Evolutionary conservation across 2,113 vertebrate species (phyloP).

Genomic region (Odontophorus gujanensis): DNA sequence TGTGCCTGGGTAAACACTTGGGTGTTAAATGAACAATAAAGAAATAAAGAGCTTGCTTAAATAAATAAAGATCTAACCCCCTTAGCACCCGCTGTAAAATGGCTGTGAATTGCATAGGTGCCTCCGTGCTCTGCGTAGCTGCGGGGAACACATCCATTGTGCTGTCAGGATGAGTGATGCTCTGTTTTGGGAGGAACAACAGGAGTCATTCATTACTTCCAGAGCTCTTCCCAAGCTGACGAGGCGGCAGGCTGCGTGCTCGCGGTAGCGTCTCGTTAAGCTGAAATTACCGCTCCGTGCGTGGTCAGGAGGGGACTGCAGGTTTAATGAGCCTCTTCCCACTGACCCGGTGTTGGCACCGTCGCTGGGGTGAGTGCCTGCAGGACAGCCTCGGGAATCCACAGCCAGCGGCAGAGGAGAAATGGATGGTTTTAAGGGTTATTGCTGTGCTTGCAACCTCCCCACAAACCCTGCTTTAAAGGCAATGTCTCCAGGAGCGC

Average conservation of each 20-base stretch:
- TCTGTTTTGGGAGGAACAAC: conserved; percentile 52
- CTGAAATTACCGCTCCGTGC: background rate
- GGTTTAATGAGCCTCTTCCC: background rate
- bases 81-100: background rate
- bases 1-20: background rate
- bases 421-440: background rate
- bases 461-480: background rate
- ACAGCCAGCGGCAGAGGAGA: background rate
- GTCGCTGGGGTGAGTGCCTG: fast-evolving
- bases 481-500: background rate
- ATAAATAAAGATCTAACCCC: background rate
- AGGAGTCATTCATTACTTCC: conserved; percentile 49
- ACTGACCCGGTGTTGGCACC: background rate
- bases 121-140: background rate
- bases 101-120: background rate
- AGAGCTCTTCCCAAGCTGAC: conserved; percentile 24
- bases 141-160: conserved; percentile 7
- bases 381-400: fast-evolving
- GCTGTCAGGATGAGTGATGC: conserved; percentile 66
- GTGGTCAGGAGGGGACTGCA: background rate
- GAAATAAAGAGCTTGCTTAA: conserved; percentile 24
- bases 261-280: background rate
- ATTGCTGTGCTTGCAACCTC: background rate
- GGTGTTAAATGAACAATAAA: conserved; percentile 22
- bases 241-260: background rate